Conservation (phyloP, 2,888 invertebrate genomes). For the Stenodema calcarata region DNA sequence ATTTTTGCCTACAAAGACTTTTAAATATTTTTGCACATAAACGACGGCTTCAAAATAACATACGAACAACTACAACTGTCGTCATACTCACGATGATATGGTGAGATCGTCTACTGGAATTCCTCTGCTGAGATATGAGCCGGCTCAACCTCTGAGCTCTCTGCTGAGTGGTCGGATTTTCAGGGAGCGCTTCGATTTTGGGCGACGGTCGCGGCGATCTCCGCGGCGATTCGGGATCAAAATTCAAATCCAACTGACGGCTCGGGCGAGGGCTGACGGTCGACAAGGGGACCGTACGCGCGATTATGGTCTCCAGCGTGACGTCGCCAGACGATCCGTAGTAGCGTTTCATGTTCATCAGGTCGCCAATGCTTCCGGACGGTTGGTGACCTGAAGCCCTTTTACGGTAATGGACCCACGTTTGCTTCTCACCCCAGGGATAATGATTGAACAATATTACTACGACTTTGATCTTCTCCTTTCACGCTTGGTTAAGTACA, state of each 20-base stretch:
- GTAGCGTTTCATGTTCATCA: constrained; percentile 78
- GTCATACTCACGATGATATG: constrained; percentile 44
- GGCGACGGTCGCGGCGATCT: constrained; percentile 35
- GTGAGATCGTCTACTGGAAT: constrained; percentile 45
- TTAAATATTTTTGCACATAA: too few species aligned
- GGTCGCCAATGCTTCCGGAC: constrained; percentile 74
- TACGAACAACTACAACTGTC: too few species aligned
- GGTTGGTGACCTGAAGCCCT: constrained; percentile 50
- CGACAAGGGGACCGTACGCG: constrained; percentile 75
- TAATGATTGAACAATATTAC: neutral
- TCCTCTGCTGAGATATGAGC: constrained; percentile 70
- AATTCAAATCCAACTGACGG: constrained; percentile 29
- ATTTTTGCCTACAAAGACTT: too few species aligned
- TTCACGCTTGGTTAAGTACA: too few species aligned
- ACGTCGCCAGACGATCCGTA: constrained; percentile 75
- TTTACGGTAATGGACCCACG: constrained; percentile 15
- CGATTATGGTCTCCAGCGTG: constrained; percentile 72
- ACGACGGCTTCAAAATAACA: too few species aligned
- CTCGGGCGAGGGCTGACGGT: constrained; percentile 68
- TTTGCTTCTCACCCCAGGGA: neutral
- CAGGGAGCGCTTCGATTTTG: constrained; percentile 28
- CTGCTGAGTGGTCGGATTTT: constrained; percentile 61
- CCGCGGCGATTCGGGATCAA: constrained; percentile 15
- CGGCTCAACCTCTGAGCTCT: constrained; percentile 73
- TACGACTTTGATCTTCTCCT: too few species aligned